Conservation (phyloP, 2,797 vertebrate species). For the Botia kubotai region DNA sequence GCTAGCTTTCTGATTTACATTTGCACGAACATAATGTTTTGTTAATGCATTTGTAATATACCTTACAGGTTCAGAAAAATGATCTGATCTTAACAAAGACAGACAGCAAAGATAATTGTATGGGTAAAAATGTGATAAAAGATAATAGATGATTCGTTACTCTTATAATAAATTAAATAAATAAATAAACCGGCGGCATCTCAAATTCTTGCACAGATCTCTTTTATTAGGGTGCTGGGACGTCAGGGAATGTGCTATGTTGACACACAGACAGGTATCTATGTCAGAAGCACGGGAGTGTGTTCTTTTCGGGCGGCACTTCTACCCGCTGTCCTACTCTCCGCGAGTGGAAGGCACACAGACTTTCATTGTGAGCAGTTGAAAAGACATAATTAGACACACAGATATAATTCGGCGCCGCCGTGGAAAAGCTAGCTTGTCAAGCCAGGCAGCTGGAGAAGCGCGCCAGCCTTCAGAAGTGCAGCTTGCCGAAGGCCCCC, state of each 20-base stretch:
- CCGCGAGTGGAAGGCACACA: conserved; percentile 62
- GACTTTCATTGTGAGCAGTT: conserved; percentile 75
- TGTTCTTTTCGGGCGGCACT: conserved; percentile 68
- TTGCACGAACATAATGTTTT: no score
- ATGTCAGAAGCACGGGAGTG: conserved; percentile 75
- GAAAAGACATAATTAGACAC: conserved; percentile 83
- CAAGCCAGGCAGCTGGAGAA: conserved; percentile 71
- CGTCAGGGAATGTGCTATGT: conserved; percentile 69
- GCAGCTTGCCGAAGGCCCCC: conserved; percentile 71
- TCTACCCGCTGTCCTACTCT: conserved; percentile 69
- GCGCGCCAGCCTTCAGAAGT: conserved; percentile 68
- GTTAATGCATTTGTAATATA: background rate
- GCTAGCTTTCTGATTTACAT: no score
- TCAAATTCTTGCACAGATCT: conserved; percentile 67
- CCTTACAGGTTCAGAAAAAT: background rate
- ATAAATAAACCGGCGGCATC: conserved; percentile 58
- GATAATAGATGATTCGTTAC: background rate
- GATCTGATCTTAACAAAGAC: background rate
- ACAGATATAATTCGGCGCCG: conserved; percentile 75
- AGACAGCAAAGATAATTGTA: background rate
- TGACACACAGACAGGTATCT: conserved; percentile 78
- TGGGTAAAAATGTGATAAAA: background rate
- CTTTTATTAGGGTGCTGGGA: conserved; percentile 74
- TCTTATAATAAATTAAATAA: conserved; percentile 28
- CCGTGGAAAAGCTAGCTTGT: conserved; percentile 73